Conservation (phyloP, 1,140 invertebrate genomes). For the Coenobita brevimanus region DNA sequence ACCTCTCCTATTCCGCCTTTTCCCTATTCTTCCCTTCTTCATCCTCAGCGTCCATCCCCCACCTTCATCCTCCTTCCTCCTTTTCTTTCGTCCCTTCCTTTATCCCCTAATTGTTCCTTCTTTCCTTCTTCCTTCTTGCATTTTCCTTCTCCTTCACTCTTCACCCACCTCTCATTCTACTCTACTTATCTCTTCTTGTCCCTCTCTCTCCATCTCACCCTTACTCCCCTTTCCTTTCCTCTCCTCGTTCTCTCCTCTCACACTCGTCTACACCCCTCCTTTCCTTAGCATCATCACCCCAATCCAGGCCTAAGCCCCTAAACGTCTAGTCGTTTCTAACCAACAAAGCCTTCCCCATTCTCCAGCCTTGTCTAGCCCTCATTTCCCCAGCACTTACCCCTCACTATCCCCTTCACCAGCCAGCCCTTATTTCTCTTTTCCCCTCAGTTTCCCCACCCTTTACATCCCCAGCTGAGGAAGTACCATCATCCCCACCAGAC, state of each 20-base stretch:
- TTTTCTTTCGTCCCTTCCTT: neutral
- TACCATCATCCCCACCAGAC: no score
- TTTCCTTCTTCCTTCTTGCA: neutral
- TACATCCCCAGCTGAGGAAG: no score
- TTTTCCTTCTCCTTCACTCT: neutral
- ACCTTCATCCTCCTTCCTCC: neutral
- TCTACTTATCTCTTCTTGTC: neutral
- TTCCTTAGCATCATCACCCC: neutral
- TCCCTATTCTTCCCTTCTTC: neutral
- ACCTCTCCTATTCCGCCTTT: neutral
- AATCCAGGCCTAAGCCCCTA: neutral
- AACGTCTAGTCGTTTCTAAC: neutral
- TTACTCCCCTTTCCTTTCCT: neutral
- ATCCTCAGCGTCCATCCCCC: no score
- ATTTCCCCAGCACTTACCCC: neutral
- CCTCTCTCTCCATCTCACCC: neutral
- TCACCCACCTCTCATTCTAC: neutral
- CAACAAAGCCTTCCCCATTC: neutral
- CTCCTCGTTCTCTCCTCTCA: neutral
- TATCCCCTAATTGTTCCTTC: no score
- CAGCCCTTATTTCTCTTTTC: no score
- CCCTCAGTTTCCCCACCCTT: no score
- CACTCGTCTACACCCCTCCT: neutral
- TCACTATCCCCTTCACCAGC: neutral
- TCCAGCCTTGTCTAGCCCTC: neutral